Evolutionary conservation across 2,888 invertebrate species (phyloP).

Genomic region (Biston betularia): DNA sequence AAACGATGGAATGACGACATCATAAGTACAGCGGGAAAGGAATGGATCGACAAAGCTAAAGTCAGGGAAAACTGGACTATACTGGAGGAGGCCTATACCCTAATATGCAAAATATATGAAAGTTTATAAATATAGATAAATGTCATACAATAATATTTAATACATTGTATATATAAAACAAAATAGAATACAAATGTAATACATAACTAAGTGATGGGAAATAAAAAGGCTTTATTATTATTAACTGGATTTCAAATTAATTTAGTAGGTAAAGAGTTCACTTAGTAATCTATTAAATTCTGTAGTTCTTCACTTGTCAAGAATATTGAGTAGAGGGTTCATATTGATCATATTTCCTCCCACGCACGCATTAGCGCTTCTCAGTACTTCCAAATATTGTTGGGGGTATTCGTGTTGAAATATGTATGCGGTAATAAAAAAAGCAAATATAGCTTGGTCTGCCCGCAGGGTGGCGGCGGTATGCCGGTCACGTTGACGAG

Average conservation of each 20-base stretch:
- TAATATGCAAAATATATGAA: no score
- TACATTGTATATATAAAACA: no score
- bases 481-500: constrained; percentile 73
- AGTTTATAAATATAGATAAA: no score
- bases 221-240: no score
- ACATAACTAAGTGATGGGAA: no score
- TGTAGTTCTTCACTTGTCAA: constrained; percentile 47
- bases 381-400: constrained; percentile 77
- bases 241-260: neutral
- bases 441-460: constrained; percentile 73
- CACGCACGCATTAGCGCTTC: constrained; percentile 78
- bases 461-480: constrained; percentile 61
- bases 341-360: constrained; percentile 69
- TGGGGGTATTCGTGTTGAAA: constrained; percentile 77
- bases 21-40: no score
- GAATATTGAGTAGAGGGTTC: constrained; percentile 65
- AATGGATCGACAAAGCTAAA: no score
- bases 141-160: no score
- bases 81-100: no score
- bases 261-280: neutral
- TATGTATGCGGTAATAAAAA: constrained; percentile 82
- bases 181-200: no score
- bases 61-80: no score
- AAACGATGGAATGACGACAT: no score
- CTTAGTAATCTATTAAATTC: constrained; percentile 45